phyloP scores from a whole-genome alignment of 2,113 vertebrate species.

The Bolborhynchus lineola region DNA sequence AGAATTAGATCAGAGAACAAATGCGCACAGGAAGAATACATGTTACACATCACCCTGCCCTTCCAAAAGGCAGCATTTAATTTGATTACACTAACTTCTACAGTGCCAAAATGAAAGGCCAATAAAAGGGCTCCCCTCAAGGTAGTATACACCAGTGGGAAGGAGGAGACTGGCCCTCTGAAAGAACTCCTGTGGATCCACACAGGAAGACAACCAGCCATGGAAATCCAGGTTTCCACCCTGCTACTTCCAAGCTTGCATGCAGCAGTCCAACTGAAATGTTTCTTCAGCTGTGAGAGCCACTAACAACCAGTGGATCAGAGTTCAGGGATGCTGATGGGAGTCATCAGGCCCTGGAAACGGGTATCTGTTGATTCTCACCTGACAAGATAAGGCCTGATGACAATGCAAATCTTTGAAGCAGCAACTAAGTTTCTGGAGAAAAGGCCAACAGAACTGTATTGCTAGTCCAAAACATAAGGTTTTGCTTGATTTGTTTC shows the following conservation, averaged over 20 bases:
- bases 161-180: not conserved
- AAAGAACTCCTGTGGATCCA: not conserved
- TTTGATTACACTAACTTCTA: not conserved
- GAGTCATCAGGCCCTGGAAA: not conserved
- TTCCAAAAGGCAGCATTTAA: not conserved
- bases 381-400: not conserved
- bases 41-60: not conserved
- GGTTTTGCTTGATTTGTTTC: not conserved
- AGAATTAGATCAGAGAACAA: not conserved
- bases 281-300: not conserved
- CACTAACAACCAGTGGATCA: not conserved
- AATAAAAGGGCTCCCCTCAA: not conserved
- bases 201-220: fast-evolving
- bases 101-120: not conserved
- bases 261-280: not conserved
- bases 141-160: not conserved
- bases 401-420: not conserved
- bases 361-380: not conserved
- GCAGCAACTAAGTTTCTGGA: not conserved
- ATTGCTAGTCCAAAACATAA: not conserved
- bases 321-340: not conserved
- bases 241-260: not conserved
- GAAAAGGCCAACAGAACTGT: not conserved
- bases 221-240: not conserved
- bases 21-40: not conserved